Conservation (phyloP, 2,113 vertebrate genomes). For the Empidonax alnorum region DNA sequence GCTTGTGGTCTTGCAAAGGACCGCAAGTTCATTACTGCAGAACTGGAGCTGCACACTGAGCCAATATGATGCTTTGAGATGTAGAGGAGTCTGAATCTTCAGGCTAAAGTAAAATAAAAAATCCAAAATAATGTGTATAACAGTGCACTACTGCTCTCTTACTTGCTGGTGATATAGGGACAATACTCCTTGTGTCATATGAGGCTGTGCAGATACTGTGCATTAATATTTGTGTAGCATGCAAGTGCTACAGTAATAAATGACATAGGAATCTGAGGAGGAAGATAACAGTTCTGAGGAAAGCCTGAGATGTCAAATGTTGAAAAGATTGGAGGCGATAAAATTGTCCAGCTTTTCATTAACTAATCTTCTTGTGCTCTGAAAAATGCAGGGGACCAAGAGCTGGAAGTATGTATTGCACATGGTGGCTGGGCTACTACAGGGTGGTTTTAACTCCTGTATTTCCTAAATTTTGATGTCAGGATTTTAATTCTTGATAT, state of each 20-base stretch:
- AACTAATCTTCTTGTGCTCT: not conserved
- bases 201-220: not conserved
- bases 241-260: not conserved
- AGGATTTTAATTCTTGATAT: not conserved
- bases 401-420: not conserved
- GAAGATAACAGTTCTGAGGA: not conserved
- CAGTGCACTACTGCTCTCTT: not conserved
- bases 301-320: not conserved
- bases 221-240: not conserved
- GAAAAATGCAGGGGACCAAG: not conserved
- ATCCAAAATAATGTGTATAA: not conserved
- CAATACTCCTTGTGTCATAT: accelerated
- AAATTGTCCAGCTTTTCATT: not conserved
- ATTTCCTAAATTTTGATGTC: not conserved
- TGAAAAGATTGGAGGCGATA: not conserved
- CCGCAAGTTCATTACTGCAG: not conserved
- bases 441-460: not conserved
- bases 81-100: not conserved
- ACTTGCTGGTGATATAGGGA: not conserved
- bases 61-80: not conserved
- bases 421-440: not conserved
- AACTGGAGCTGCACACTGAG: not conserved
- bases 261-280: not conserved
- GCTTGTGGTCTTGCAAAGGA: not conserved
- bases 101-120: not conserved